These are phyloP conservation scores for Chrysina gloriosa DNA, from an alignment of 2,888 invertebrate genomes.

Conservation along the genomic window DNA sequence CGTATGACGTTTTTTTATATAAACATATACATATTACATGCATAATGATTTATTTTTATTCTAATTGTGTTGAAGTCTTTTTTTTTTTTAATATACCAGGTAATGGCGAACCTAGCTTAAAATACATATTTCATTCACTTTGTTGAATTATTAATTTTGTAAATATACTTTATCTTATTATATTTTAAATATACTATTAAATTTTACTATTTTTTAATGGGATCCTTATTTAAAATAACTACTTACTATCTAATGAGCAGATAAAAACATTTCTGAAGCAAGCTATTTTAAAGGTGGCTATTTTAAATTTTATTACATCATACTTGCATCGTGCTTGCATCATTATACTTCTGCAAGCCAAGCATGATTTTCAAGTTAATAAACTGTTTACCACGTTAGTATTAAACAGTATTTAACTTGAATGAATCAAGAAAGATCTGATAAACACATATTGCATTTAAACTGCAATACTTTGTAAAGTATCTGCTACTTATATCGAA, in stretches of 20 bases:
- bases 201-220: constrained; percentile 32
- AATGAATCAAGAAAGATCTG: too few relatives aligned
- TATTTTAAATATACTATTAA: constrained; percentile 44
- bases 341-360: neutral
- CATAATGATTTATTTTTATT: constrained; percentile 27
- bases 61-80: constrained; percentile 11
- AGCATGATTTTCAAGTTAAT: too few relatives aligned
- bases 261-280: neutral
- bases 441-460: too few relatives aligned
- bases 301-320: constrained; percentile 30
- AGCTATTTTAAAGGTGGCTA: constrained; percentile 25
- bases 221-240: neutral
- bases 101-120: constrained; percentile 27
- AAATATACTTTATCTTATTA: constrained; percentile 43
- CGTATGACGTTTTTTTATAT: constrained; percentile 15
- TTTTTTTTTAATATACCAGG: constrained; percentile 19
- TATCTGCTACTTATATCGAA: too few relatives aligned
- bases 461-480: too few relatives aligned
- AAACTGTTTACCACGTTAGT: too few relatives aligned
- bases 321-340: constrained; percentile 1
- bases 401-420: too few relatives aligned
- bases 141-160: constrained; percentile 43
- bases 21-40: constrained; percentile 21
- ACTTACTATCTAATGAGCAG: neutral
- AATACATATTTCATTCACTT: constrained; percentile 16